phyloP scores from a whole-genome alignment of 2,113 vertebrate genomes.

The Amazona vittata region DNA sequence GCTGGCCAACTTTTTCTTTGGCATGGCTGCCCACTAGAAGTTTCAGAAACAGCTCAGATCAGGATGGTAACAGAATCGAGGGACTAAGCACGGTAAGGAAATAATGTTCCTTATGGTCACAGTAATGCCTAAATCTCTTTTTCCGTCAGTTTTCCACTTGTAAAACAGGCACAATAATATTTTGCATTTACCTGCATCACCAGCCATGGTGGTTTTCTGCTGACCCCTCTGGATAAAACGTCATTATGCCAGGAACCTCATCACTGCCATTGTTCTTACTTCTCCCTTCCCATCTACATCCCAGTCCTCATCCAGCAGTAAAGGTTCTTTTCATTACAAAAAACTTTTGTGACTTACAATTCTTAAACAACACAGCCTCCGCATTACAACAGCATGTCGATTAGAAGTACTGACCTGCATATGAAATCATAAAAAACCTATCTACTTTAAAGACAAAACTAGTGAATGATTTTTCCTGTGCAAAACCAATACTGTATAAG shows the following conservation, averaged over 20 bases:
- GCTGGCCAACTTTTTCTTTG: not conserved
- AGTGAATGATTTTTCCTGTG: not conserved
- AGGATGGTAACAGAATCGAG: accelerated
- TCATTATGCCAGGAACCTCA: not conserved
- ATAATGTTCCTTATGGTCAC: accelerated
- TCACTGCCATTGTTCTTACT: not conserved
- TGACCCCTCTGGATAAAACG: not conserved
- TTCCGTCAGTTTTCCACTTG: not conserved
- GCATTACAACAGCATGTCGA: not conserved
- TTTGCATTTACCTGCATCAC: accelerated
- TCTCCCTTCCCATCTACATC: not conserved
- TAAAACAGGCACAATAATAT: not conserved
- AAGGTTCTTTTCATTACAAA: not conserved
- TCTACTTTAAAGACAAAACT: not conserved
- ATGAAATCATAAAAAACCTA: not conserved
- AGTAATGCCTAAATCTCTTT: not conserved
- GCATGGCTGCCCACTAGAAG: accelerated
- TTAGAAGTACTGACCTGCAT: not conserved
- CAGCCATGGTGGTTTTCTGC: not conserved
- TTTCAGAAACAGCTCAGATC: not conserved
- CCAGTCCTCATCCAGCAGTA: not conserved
- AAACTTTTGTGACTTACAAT: not conserved
- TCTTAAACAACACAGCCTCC: not conserved
- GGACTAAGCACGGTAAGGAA: not conserved
- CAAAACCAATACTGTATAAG: not conserved